A percentile compares a stretch with the other conserved stretches of the same genome.
phyloP scores from a whole-genome alignment of 2,797 vertebrate species.

The Staurois parvus region DNA sequence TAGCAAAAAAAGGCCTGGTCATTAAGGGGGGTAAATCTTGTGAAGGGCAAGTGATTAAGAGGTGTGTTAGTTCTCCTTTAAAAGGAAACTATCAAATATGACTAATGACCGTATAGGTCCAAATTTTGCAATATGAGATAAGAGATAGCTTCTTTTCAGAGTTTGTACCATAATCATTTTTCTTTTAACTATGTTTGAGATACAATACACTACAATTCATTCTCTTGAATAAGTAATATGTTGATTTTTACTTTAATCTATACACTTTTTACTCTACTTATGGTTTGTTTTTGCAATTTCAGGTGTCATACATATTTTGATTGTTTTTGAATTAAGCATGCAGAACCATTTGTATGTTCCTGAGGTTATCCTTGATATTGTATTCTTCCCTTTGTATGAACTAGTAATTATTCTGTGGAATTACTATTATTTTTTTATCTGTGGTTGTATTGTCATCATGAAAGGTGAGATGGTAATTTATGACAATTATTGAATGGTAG shows the following conservation, averaged over 20 bases:
- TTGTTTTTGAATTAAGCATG: not conserved
- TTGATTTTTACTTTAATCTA: not conserved
- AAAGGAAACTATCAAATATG: too few relatives aligned
- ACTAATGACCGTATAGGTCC: not conserved
- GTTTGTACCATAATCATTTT: not conserved
- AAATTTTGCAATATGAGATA: not conserved
- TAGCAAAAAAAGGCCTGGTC: too few relatives aligned
- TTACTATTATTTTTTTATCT: not conserved
- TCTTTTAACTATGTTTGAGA: not conserved
- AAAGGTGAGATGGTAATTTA: not conserved
- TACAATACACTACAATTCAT: too few relatives aligned
- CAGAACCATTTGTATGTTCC: not conserved
- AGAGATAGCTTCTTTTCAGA: too few relatives aligned
- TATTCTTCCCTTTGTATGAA: not conserved
- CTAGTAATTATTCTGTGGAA: not conserved
- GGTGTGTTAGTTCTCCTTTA: too few relatives aligned
- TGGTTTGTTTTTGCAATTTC: too few relatives aligned
- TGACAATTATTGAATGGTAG: too few relatives aligned
- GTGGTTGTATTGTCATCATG: not conserved
- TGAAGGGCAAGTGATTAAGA: too few relatives aligned
- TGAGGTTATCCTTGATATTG: too few relatives aligned
- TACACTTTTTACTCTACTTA: not conserved
- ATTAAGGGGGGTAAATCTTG: too few relatives aligned
- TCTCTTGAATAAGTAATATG: not conserved
- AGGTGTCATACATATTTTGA: not conserved